Percentiles rank a stretch among this genome's conserved stretches.
phyloP scores from a whole-genome alignment of 2,888 invertebrate species.

The Drosophila acutilabella region DNA sequence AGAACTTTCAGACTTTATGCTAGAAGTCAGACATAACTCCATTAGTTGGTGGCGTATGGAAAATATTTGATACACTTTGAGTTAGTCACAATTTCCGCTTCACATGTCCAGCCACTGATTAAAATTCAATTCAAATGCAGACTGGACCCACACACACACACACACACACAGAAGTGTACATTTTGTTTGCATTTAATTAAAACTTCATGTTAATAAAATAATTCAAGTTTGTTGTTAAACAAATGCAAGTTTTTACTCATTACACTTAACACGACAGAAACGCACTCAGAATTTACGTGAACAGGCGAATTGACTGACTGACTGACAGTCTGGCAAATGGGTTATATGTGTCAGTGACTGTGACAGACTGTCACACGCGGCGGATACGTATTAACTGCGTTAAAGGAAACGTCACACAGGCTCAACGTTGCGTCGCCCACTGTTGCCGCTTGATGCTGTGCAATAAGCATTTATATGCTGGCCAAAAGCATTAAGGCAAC shows the following conservation, averaged over 20 bases:
- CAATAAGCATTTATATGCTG: conserved; percentile 60
- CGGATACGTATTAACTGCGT: conserved; percentile 41
- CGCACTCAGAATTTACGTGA: conserved; percentile 10
- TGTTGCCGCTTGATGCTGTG: conserved; percentile 67
- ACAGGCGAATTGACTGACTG: conserved; percentile 6
- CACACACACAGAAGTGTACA: not conserved
- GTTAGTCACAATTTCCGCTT: conserved; percentile 62
- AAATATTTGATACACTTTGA: conserved; percentile 62
- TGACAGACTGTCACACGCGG: conserved; percentile 44
- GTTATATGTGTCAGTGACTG: not conserved
- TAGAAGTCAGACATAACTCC: conserved; percentile 23
- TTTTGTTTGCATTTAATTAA: conserved; percentile 46
- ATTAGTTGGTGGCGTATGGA: conserved; percentile 42
- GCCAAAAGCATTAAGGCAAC: conserved; percentile 32
- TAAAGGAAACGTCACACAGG: conserved; percentile 30
- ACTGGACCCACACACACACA: conserved; percentile 5
- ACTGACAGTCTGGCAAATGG: conserved; percentile 2
- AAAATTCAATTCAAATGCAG: conserved; percentile 29
- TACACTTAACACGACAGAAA: conserved; percentile 14
- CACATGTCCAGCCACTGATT: conserved; percentile 42
- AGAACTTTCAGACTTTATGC: conserved; percentile 39
- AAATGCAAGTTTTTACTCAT: conserved; percentile 37
- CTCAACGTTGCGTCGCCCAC: conserved; percentile 62
- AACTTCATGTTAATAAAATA: conserved; percentile 29
- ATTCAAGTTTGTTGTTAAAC: conserved; percentile 52